Evolutionary conservation across 92 coral and sea anemone species (phyloP), one percentile per base, ranked within the genome.

Genomic region (Siderastrea radians): DNA sequence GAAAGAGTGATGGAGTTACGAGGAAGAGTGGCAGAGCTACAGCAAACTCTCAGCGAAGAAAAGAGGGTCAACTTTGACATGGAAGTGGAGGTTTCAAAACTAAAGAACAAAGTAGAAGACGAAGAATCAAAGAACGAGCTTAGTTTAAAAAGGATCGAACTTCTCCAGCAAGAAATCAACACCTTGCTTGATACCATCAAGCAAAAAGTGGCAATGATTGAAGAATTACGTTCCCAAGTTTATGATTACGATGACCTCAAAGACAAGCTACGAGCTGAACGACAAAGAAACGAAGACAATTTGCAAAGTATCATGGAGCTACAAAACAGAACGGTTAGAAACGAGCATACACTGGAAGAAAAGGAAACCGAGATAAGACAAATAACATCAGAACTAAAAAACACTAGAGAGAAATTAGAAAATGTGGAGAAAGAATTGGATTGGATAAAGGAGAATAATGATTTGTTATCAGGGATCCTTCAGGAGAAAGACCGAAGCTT

Each of bases 1-100:
- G 84, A 86, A 49, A 87, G 91, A 38, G 92, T 96, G 43, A 59
- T 86, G 69, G 94, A 90, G 48, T 74, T 94, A 72, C 89, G 92
- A 74, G 90, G 87, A 49, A 91, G 92, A 75, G 79, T 96, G 12
- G 86, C 92, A 44, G 91, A 90, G 44, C 76, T 93, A 15, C 93
- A 96, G 67, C 81, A 78, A 51, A 85, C 90, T 49, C 86, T 95
- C 62, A 94, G 86, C n/a, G 76, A 84, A 49, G 96, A 95, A 74
- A 86, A 81, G 67, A 80, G 82, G 58, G 77, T 72, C 49, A 93
- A 89, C 68, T 72, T 88, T 65, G 89, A 93, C 46, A 82, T 81
- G 83, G 91, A 95, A 43, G 68, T 94, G 83, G 92, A 87, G 57
- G 85, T 77, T 26, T 86, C 86, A 4, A 84, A 88, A 46, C 82